These are phyloP conservation scores for Belgica antarctica DNA, from an alignment of 2,888 invertebrate genomes.

Conservation along the genomic window DNA sequence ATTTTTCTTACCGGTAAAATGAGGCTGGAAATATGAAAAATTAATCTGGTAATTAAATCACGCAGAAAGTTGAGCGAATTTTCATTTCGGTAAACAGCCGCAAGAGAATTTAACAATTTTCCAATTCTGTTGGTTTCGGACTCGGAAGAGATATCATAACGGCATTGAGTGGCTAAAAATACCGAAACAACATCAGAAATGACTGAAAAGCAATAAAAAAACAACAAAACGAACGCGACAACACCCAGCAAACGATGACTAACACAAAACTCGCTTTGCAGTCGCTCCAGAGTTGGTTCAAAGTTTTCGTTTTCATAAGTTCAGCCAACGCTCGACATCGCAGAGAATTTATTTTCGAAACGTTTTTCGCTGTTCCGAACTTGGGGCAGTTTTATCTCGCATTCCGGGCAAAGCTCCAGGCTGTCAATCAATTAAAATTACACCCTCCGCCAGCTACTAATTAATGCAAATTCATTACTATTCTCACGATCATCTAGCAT, in stretches of 20 bases:
- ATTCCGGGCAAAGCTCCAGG: neutral
- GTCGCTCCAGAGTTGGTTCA: neutral
- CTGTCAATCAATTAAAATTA: neutral
- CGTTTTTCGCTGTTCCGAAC: neutral
- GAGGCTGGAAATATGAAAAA: neutral
- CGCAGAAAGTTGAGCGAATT: neutral
- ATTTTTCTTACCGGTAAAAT: neutral
- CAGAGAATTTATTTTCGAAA: neutral
- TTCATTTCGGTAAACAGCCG: neutral
- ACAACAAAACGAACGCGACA: slow-evolving; percentile 1
- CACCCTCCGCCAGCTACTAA: neutral
- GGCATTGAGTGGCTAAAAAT: neutral
- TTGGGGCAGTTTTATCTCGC: neutral
- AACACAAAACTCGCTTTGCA: neutral
- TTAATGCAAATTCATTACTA: neutral
- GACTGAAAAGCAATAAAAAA: slow-evolving; percentile 10
- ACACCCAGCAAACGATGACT: slow-evolving; percentile 33
- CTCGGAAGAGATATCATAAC: neutral
- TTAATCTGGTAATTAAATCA: neutral
- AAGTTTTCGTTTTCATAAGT: neutral
- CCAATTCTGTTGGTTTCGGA: neutral
- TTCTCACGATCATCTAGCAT: neutral
- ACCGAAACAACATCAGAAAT: slow-evolving; percentile 17
- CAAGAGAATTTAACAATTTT: neutral
- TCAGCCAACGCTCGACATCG: neutral